Evolutionary conservation across 1,140 invertebrate species (phyloP), one percentile per base, ranked within the genome.

Genomic region (Myzus persicae): DNA sequence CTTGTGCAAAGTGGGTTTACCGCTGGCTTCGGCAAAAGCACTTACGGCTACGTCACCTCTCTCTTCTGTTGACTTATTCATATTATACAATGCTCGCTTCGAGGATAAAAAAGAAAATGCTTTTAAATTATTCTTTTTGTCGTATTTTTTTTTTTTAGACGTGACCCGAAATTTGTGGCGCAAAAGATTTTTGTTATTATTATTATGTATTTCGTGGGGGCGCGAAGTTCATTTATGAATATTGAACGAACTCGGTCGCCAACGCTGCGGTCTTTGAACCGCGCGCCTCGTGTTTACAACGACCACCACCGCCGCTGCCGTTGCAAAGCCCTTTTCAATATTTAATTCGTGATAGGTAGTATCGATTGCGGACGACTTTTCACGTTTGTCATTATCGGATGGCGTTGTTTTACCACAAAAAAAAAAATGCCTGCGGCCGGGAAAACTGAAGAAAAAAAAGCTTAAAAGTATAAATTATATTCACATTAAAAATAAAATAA

Each of bases 71-170:
- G 91, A 93, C 91, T 93, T 93, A 93, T 93, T 93, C 91, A 93
- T 92, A 46, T 67, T 76, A 42, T 48, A 81, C 76, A 81, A 84
- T 84, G n/a, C 36, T 31, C 81, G 44, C n/a, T 48, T 44, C 46
- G 81, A 54, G 46, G 6, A 51, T 85, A 93, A 93, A 90, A 84
- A 82, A 54, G 91, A 51, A 84, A 54, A 93, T 9, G 91, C 91
- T 93, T 84, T 85, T 93, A 93, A 93, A 93, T 93, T 76, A 93
- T 93, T 93, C 91, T 93, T 93, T 93, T 93, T 93, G 76, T 54
- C n/a, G 91, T 48, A 18, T n/a, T 67, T 90, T 90, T 54, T 26
- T 38, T 31, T 42, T 40, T n/a, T 42, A 51, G 36, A 92, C 26
- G 59, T 54, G 81, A 82, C 91, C 91, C 91, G 46, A 93, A 93